phyloP scores from a whole-genome alignment of 2,888 invertebrate genomes.

The Hypomecis punctinalis region DNA sequence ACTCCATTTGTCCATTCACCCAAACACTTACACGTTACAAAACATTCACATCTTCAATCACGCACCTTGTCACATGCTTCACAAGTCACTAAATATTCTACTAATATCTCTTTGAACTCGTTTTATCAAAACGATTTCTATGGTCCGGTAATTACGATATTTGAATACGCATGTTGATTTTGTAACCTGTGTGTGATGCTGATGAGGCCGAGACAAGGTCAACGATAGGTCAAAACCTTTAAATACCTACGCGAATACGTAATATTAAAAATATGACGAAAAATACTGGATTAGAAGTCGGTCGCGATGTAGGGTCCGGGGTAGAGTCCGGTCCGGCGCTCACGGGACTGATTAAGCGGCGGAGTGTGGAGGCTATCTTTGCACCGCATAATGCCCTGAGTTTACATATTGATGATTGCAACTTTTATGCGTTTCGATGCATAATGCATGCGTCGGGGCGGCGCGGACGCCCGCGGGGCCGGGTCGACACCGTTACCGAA shows the following conservation, averaged over 20 bases:
- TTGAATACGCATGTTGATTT: slow-evolving; percentile 40
- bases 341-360: slow-evolving; percentile 34
- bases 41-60: slow-evolving; percentile 6
- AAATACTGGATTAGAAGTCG: slow-evolving; percentile 17
- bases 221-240: slow-evolving; percentile 32
- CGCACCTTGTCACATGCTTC: slow-evolving; percentile 11
- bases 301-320: slow-evolving; percentile 28
- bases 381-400: slow-evolving; percentile 47
- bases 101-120: slow-evolving; percentile 7
- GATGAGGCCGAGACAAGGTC: slow-evolving; percentile 39
- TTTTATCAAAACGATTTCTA: slow-evolving; percentile 26
- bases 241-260: slow-evolving; percentile 35
- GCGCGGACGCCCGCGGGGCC: slow-evolving; percentile 53
- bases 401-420: slow-evolving; percentile 62
- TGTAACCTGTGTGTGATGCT: slow-evolving; percentile 27
- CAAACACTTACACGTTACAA: slow-evolving; percentile 1
- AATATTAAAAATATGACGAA: slow-evolving; percentile 22
- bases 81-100: neutral
- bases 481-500: slow-evolving; percentile 70
- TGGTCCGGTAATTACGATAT: slow-evolving; percentile 30
- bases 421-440: slow-evolving; percentile 65
- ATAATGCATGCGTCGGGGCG: slow-evolving; percentile 62
- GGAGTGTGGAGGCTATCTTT: slow-evolving; percentile 26
- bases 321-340: slow-evolving; percentile 25
- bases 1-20: slow-evolving; percentile 45